Conservation (phyloP, 2,113 vertebrate genomes). For the Cricetomys ansorgei region DNA sequence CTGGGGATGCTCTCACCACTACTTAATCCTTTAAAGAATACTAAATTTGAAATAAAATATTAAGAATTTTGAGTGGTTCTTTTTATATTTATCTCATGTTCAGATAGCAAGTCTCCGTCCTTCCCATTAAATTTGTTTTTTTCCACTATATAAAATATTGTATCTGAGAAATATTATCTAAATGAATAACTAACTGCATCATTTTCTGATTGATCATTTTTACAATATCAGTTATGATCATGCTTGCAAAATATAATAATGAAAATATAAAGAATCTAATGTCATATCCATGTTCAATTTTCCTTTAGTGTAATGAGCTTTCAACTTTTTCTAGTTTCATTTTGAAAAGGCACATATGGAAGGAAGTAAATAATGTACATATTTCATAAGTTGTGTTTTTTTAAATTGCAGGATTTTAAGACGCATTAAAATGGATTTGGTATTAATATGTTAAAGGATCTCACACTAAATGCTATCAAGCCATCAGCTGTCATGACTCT, state of each 20-base stretch:
- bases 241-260: not conserved
- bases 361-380: constrained; percentile 1
- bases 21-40: not conserved
- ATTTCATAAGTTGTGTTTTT: constrained; percentile 25
- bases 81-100: not conserved
- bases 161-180: not conserved
- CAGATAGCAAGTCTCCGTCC: not conserved
- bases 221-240: not conserved
- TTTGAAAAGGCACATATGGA: not conserved
- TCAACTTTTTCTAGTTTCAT: not conserved
- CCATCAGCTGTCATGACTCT: constrained; percentile 64
- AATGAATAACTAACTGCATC: not conserved
- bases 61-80: constrained; percentile 22
- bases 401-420: constrained; percentile 25
- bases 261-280: not conserved
- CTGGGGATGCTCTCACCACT: not conserved
- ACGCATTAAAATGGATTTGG: constrained; percentile 59
- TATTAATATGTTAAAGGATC: constrained; percentile 6
- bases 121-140: constrained; percentile 28
- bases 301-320: constrained; percentile 6
- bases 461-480: constrained; percentile 36
- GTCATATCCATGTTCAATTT: not conserved
- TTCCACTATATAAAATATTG: not conserved
- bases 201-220: not conserved
- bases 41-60: constrained; percentile 36